These are phyloP conservation scores for Selene dorsalis DNA, from an alignment of 2,797 vertebrate species.

Conservation along the genomic window DNA sequence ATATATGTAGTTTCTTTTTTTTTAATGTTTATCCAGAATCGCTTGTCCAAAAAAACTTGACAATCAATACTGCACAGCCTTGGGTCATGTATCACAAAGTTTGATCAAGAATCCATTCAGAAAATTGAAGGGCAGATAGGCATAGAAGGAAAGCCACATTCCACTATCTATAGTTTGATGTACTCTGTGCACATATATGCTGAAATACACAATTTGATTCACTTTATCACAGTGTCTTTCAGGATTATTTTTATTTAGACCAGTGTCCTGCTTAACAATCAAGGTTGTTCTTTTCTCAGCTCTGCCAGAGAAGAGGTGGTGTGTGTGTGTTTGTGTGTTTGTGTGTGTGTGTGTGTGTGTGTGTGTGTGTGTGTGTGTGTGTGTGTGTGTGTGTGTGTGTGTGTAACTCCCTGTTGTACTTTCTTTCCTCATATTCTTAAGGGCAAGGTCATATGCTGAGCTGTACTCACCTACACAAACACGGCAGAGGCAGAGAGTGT, in stretches of 20 bases:
- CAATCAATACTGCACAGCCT: no score
- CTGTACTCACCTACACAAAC: slow-evolving; percentile 1
- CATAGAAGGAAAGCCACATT: background rate
- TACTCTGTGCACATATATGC: background rate
- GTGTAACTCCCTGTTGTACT: slow-evolving; percentile 2
- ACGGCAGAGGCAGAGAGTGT: background rate
- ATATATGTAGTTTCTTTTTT: background rate
- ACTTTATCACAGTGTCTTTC: background rate
- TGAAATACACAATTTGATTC: background rate
- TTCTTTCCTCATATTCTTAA: slow-evolving; percentile 9
- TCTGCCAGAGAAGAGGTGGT: slow-evolving; percentile 7
- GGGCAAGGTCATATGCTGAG: slow-evolving; percentile 33
- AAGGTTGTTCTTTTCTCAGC: background rate
- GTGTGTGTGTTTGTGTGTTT: background rate
- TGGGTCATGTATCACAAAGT: no score
- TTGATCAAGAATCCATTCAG: no score
- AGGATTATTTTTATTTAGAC: background rate
- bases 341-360: background rate
- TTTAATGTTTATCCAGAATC: background rate
- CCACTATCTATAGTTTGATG: background rate
- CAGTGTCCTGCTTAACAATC: slow-evolving; percentile 3
- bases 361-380: background rate
- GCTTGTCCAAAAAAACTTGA: background rate
- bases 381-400: background rate
- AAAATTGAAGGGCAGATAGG: background rate